Percentiles rank a stretch among this genome's conserved stretches.
phyloP scores from a whole-genome alignment of 2,888 invertebrate genomes.

The Gari tellinella region DNA sequence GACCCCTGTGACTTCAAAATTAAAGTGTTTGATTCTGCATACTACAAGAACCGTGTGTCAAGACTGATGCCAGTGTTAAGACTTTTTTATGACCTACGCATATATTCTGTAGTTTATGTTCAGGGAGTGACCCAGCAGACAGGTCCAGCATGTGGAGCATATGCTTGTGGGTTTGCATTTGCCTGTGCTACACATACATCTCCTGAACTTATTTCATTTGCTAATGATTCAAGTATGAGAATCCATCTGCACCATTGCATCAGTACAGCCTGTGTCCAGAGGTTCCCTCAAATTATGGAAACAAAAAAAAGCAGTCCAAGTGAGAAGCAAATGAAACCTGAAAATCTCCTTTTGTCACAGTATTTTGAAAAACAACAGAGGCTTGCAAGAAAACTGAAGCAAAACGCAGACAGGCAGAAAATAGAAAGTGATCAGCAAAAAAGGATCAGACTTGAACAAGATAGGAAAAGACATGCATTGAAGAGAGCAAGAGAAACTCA shows the following conservation, averaged over 20 bases:
- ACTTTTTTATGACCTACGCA: neutral
- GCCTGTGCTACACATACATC: neutral
- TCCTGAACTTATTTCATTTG: neutral
- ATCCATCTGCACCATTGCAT: neutral
- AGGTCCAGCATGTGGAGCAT: neutral
- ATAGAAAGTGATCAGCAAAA: neutral
- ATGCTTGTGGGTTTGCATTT: neutral
- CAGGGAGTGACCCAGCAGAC: neutral
- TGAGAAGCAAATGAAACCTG: neutral
- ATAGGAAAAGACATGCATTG: neutral
- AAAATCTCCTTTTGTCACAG: neutral
- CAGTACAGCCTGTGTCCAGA: neutral
- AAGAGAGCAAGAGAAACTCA: neutral
- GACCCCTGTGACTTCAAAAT: slow-evolving; percentile 1
- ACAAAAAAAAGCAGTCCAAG: no score
- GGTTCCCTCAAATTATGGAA: no score
- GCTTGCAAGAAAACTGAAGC: neutral
- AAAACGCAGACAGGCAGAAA: neutral
- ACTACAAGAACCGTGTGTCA: neutral
- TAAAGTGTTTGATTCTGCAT: neutral
- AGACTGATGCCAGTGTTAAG: neutral
- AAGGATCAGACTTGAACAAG: neutral
- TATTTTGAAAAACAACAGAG: neutral
- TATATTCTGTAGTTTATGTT: neutral
- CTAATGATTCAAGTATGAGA: neutral